Conservation (phyloP, 1,140 invertebrate species). For the Ips typographus region DNA sequence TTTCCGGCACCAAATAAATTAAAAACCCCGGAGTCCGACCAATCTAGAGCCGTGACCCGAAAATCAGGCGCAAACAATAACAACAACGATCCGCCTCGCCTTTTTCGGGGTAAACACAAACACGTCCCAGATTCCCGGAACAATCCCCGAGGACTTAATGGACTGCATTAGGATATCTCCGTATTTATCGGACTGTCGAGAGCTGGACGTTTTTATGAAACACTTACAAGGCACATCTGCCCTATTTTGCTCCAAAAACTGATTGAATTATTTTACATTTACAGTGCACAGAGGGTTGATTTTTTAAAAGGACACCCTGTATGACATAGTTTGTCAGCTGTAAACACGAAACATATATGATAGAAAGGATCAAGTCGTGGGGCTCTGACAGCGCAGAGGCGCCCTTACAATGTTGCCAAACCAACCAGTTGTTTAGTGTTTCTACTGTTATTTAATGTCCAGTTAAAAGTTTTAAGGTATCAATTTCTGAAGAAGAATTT, state of each 20-base stretch:
- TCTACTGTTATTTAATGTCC: too few relatives aligned
- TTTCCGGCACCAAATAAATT: too few relatives aligned
- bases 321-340: constrained; percentile 23
- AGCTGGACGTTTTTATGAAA: constrained; percentile 12
- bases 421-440: too few relatives aligned
- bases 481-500: too few relatives aligned
- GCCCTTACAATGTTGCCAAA: neutral
- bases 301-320: constrained; percentile 3
- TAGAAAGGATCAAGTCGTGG: neutral
- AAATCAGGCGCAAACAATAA: constrained; percentile 27
- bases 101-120: constrained; percentile 15
- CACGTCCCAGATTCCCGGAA: constrained; percentile 24
- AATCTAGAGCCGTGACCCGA: constrained; percentile 9
- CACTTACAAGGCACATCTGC: neutral
- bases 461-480: too few relatives aligned
- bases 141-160: constrained; percentile 17
- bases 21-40: too few relatives aligned
- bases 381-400: constrained; percentile 19
- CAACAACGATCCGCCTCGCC: constrained; percentile 18
- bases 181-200: constrained; percentile 18
- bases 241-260: too few relatives aligned
- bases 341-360: constrained; percentile 18
- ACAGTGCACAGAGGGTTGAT: too few relatives aligned
- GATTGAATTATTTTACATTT: too few relatives aligned
- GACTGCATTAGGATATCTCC: constrained; percentile 26